phyloP scores from a whole-genome alignment of 2,113 vertebrate genomes.

The Neofelis nebulosa region DNA sequence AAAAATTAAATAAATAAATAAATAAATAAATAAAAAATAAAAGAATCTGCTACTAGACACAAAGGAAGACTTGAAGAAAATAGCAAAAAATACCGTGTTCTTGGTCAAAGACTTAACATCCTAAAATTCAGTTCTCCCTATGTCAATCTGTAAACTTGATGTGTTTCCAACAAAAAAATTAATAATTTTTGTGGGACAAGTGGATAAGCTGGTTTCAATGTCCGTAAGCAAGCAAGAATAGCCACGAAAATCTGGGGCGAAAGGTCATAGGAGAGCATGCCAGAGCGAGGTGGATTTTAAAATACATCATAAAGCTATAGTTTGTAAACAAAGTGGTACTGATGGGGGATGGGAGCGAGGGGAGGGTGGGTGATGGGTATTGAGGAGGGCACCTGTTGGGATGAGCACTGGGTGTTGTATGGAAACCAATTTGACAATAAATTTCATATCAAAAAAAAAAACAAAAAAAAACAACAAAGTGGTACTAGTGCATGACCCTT shows the following conservation, averaged over 20 bases:
- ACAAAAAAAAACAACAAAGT: neutral
- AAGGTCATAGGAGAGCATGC: neutral
- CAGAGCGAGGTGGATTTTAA: neutral
- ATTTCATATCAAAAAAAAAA: too few species aligned
- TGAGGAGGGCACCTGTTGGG: too few species aligned
- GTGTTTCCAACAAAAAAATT: neutral
- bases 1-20: too few species aligned
- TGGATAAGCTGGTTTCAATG: neutral
- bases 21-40: too few species aligned
- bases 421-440: too few species aligned
- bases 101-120: neutral
- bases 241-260: neutral
- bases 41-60: neutral
- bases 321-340: neutral
- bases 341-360: too few species aligned
- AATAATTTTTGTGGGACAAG: neutral
- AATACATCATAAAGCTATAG: neutral
- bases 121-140: slow-evolving; percentile 19
- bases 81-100: neutral
- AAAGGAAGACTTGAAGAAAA: neutral
- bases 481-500: neutral
- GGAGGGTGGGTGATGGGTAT: too few species aligned
- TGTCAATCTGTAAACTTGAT: neutral
- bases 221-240: neutral
- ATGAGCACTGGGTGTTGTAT: too few species aligned